Evolutionary conservation across 2,888 invertebrate genomes (phyloP).

Genomic region (Callinectes sapidus): DNA sequence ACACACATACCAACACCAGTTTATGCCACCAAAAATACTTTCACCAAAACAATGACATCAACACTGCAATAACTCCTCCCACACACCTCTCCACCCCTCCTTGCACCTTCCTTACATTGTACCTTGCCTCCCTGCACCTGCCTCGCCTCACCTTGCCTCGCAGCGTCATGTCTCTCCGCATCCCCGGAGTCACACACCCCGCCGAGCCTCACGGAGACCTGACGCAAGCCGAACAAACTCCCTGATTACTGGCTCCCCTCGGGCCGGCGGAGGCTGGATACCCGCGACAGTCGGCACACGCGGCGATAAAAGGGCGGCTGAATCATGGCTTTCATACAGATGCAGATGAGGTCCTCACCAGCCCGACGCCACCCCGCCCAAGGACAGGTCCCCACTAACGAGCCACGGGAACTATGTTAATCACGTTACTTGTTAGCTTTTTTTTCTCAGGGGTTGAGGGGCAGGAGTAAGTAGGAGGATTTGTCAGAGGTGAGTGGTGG

Average conservation of each 20-base stretch:
- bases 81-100: background rate
- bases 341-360: background rate
- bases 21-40: background rate
- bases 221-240: background rate
- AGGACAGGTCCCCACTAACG: constrained; percentile 1
- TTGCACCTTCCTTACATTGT: background rate
- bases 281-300: background rate
- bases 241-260: background rate
- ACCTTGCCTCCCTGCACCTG: background rate
- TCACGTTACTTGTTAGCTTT: constrained; percentile 15
- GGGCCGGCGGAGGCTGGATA: background rate
- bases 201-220: background rate
- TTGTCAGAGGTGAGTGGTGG: background rate
- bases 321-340: constrained; percentile 10
- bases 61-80: background rate
- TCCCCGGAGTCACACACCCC: background rate
- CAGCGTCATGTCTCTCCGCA: background rate
- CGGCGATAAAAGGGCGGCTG: constrained; percentile 1
- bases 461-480: background rate
- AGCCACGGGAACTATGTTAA: constrained; percentile 5
- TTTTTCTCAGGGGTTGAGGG: background rate
- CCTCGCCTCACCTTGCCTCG: background rate
- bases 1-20: background rate
- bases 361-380: background rate
- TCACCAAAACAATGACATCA: background rate